phyloP scores from a whole-genome alignment of 2,113 vertebrate species.

The Laticauda colubrina region DNA sequence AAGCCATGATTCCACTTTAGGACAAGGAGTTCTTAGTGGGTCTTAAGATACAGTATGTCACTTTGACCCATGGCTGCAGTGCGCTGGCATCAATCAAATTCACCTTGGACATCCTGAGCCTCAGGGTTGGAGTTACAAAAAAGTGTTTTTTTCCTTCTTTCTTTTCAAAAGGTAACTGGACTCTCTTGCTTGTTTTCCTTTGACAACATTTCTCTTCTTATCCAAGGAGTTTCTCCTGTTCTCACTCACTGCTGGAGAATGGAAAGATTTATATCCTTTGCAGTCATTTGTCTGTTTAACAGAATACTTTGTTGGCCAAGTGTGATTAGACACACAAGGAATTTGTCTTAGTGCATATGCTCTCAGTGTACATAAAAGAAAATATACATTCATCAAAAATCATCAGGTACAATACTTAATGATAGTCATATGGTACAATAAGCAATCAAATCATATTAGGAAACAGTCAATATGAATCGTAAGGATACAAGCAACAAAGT shows the following conservation, averaged over 20 bases:
- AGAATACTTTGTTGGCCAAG: too few relatives aligned
- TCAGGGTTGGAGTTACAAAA: rapidly evolving
- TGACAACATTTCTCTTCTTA: neutral
- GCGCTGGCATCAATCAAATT: neutral
- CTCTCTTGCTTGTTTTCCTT: neutral
- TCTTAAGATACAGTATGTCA: neutral
- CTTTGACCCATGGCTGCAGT: neutral
- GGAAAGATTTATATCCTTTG: neutral
- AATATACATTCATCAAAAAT: too few relatives aligned
- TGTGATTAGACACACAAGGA: too few relatives aligned
- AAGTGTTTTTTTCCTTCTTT: neutral
- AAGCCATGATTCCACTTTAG: neutral
- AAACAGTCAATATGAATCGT: too few relatives aligned
- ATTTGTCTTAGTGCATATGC: too few relatives aligned
- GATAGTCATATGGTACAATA: too few relatives aligned
- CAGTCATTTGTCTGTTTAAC: neutral
- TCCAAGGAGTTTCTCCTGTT: neutral
- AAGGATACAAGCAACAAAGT: too few relatives aligned
- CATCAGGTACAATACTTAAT: too few relatives aligned
- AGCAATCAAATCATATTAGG: too few relatives aligned
- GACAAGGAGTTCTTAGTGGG: neutral
- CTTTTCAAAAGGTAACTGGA: neutral
- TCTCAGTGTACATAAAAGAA: too few relatives aligned
- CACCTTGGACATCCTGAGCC: neutral
- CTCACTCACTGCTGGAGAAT: neutral